A percentile compares a stretch with the other conserved stretches of the same genome.
These are phyloP conservation scores for Oreochromis aureus DNA, from an alignment of 2,113 vertebrate genomes.

Conservation along the genomic window DNA sequence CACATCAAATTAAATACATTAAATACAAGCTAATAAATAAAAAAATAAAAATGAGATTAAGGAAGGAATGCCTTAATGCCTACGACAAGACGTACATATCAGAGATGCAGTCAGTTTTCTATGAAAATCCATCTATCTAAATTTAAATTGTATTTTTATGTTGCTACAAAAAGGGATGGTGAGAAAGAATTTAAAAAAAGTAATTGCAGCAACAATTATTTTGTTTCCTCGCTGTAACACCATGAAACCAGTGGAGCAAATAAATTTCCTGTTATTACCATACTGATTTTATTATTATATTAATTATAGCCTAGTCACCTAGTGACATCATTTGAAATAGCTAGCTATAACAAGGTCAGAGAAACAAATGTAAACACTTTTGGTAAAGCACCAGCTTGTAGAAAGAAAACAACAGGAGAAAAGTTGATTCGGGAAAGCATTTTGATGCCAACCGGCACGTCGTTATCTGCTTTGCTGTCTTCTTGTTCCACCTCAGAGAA, in stretches of 20 bases:
- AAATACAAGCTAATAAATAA: background rate
- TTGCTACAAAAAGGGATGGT: background rate
- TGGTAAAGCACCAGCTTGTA: background rate
- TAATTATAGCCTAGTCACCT: background rate
- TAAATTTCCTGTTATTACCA: background rate
- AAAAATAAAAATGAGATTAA: background rate
- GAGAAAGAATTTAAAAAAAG: background rate
- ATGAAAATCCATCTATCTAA: background rate
- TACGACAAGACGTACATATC: fast-evolving
- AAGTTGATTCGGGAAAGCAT: background rate
- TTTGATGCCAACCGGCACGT: background rate
- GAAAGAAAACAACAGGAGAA: background rate
- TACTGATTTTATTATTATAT: background rate
- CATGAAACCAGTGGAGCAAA: background rate
- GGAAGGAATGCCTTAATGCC: background rate
- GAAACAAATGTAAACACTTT: background rate
- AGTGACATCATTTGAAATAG: background rate
- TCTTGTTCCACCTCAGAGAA: background rate
- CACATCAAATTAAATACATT: background rate
- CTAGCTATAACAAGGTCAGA: background rate
- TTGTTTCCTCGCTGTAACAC: background rate
- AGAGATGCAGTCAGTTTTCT: background rate
- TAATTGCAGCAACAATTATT: background rate
- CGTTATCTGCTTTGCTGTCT: background rate
- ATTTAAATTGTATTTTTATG: background rate